Base-by-base conservation (phyloP, 2,888 invertebrate species). In the Melinaea marsaeus region DNA sequence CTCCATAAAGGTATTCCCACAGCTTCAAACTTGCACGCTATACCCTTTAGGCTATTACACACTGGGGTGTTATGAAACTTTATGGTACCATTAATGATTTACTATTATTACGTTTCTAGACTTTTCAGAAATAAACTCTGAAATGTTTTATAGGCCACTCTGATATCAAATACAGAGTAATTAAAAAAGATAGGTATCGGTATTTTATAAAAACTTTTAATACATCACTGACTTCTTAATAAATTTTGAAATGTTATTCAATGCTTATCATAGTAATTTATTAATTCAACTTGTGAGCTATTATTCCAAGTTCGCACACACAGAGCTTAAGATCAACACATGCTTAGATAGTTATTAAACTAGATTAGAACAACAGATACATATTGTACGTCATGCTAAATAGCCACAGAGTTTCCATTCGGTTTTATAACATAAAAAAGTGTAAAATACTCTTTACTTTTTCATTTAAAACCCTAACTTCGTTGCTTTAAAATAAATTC, bases 41-140 rank as follows among this genome's bases (percentile, higher is more conserved):
- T 32, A 51, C 51, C 51, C 51, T 32, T 51, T 51, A 51, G 51
- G 32, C 32, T 51, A 51, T 51, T 51, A 51, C 51, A 51, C 51
- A 51, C 51, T 32, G 51, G 51, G 32, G 51, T 51, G 32, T 51
- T 51, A 51, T 51, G 32, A 51, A 51, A 51, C n/a, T 32, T 51
- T 51, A 51, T 51, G 51, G 7, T 6, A 7, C 51, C 51, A 51
- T 51, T 51, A 51, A 51, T 32, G 32, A 51, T 51, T 32, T 51
- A 51, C 32, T 32, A 32, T 51, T 32, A 51, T 7, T 32, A 32
- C 51, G 7, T 51, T 11, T 32, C 51, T 7, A 32, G 11, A 32
- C 51, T 32, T 51, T 51, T 51, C 2, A 22, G 32, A 32, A 51
- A 13, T 48, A 32, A 32, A 51, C 51, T 32, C 32, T 32, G 32